Evolutionary conservation across 1,140 invertebrate genomes (phyloP).

Genomic region (Vanessa atalanta): DNA sequence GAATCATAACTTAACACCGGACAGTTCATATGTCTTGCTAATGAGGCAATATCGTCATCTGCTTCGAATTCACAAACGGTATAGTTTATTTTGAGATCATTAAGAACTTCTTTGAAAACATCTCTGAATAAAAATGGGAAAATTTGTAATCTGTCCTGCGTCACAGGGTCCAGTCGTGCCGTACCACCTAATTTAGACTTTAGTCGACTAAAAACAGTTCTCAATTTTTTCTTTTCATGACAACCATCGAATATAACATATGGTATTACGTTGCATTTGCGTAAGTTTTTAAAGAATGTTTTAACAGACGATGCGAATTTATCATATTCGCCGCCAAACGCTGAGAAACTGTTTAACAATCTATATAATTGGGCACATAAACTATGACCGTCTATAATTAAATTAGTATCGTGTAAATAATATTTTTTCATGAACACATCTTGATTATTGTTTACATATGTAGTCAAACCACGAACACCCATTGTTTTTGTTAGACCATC

Average conservation of each 20-base stretch:
- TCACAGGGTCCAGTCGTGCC: constrained; percentile 72
- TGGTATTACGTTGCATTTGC: constrained; percentile 87
- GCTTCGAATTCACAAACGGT: constrained; percentile 92
- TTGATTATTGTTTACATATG: constrained; percentile 87
- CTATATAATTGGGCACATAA: constrained; percentile 88
- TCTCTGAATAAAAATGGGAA: constrained; percentile 87
- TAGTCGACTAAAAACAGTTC: constrained; percentile 84
- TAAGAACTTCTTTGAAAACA: constrained; percentile 86
- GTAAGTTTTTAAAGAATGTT: constrained; percentile 87
- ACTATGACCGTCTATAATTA: constrained; percentile 93
- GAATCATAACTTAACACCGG: constrained; percentile 94
- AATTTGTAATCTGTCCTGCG: constrained; percentile 77
- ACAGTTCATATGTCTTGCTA: constrained; percentile 88
- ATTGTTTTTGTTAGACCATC: constrained; percentile 53
- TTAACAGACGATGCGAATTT: constrained; percentile 83
- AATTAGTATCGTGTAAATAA: constrained; percentile 84
- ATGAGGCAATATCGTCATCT: constrained; percentile 89
- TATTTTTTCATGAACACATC: constrained; percentile 83
- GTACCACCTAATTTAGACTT: constrained; percentile 83
- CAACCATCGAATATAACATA: constrained; percentile 93
- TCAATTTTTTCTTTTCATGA: constrained; percentile 87
- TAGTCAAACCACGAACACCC: constrained; percentile 91
- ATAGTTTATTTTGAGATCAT: constrained; percentile 83
- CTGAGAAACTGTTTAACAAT: constrained; percentile 83
- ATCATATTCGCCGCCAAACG: constrained; percentile 94